Percentiles rank a stretch among this genome's conserved stretches.
phyloP scores from a whole-genome alignment of 2,888 invertebrate species.

The Sminthurinus aureus region DNA sequence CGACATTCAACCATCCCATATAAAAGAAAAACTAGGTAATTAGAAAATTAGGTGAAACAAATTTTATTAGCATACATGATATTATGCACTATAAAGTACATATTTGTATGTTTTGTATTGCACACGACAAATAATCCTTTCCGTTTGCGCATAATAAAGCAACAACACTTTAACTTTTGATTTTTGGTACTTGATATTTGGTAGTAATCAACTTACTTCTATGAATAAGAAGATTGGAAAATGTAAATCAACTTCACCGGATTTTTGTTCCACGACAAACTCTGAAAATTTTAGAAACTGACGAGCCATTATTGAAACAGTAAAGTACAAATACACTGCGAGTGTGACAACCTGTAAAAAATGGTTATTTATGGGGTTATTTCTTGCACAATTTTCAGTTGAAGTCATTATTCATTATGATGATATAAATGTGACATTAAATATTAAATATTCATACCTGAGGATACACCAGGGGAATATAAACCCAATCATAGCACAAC shows the following conservation, averaged over 20 bases:
- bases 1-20: slow-evolving; percentile 37
- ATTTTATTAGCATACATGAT: too few species aligned
- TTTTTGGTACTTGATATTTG: too few species aligned
- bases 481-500: slow-evolving; percentile 62
- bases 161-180: too few species aligned
- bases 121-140: too few species aligned
- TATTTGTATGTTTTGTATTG: too few species aligned
- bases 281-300: slow-evolving; percentile 28
- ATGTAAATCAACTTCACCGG: slow-evolving; percentile 12
- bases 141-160: too few species aligned
- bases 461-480: slow-evolving; percentile 62
- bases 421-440: background rate
- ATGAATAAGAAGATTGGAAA: slow-evolving; percentile 32
- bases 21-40: slow-evolving; percentile 38
- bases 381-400: background rate
- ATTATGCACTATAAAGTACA: too few species aligned
- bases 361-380: background rate
- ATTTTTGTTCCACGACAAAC: background rate
- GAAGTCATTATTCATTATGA: background rate
- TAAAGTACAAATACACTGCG: slow-evolving; percentile 26
- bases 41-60: too few species aligned
- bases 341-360: slow-evolving; percentile 30
- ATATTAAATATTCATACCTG: slow-evolving; percentile 58
- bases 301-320: slow-evolving; percentile 6
- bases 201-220: too few species aligned